phyloP scores from a whole-genome alignment of 2,113 vertebrate species.

The Hystrix brachyura region DNA sequence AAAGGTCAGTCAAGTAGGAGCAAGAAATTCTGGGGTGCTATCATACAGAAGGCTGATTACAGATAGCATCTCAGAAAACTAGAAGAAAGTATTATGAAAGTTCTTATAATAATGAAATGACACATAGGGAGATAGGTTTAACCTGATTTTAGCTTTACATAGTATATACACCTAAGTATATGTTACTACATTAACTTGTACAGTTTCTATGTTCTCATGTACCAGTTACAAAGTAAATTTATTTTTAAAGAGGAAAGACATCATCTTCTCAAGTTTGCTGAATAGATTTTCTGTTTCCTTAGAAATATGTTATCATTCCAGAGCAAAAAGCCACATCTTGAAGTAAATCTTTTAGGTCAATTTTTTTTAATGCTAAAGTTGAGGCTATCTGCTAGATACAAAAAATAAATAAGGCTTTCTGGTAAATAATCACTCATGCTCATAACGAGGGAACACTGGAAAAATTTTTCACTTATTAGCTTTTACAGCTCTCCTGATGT shows the following conservation, averaged over 20 bases:
- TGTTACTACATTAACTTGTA: neutral
- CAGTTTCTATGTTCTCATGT: neutral
- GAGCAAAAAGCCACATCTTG: neutral
- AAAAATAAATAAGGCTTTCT: neutral
- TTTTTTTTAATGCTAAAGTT: neutral
- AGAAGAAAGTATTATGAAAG: neutral
- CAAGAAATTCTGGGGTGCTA: neutral
- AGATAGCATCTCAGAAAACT: neutral
- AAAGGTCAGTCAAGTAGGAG: neutral
- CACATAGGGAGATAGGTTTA: neutral
- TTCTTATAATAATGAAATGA: neutral
- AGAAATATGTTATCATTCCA: neutral
- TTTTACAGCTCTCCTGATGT: slow-evolving; percentile 18
- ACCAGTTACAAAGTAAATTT: neutral
- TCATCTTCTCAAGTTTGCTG: neutral
- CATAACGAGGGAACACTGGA: neutral
- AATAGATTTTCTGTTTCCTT: neutral
- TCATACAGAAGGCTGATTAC: neutral
- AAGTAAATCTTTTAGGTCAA: neutral
- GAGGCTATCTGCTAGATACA: neutral
- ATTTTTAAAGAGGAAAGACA: neutral
- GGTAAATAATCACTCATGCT: slow-evolving; percentile 45
- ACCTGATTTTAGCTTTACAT: neutral
- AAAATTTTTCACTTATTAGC: slow-evolving; percentile 36
- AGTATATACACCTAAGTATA: neutral